These are phyloP conservation scores for Poecilus cupreus DNA, from an alignment of 2,888 invertebrate species.

Conservation along the genomic window DNA sequence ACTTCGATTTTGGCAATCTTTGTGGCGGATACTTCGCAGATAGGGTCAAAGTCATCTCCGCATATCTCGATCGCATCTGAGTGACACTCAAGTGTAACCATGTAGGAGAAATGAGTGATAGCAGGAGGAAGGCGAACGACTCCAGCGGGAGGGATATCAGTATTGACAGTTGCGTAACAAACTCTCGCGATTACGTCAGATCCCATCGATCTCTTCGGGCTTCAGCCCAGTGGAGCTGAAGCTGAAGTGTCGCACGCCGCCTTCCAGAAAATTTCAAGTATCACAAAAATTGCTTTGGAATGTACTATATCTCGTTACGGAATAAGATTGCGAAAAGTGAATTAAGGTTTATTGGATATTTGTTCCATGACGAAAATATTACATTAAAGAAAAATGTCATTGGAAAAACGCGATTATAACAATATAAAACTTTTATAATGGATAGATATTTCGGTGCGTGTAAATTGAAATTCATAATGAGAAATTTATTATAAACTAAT, in stretches of 20 bases:
- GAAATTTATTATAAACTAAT: slow-evolving; percentile 2
- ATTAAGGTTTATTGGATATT: slow-evolving; percentile 37
- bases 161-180: slow-evolving; percentile 49
- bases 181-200: slow-evolving; percentile 45
- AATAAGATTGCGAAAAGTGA: slow-evolving; percentile 13
- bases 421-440: too few species aligned
- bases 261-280: background rate
- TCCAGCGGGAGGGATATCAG: slow-evolving; percentile 31
- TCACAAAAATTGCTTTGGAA: background rate
- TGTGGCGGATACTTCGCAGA: too few species aligned
- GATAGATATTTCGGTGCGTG: background rate
- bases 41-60: too few species aligned
- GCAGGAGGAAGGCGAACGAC: background rate
- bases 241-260: background rate
- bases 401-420: background rate
- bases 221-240: background rate
- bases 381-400: too few species aligned
- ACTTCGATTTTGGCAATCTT: too few species aligned
- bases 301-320: slow-evolving; percentile 26
- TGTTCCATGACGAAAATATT: slow-evolving; percentile 6
- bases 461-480: background rate
- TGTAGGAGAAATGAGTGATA: slow-evolving; percentile 24
- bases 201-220: background rate
- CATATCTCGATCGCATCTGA: background rate
- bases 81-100: slow-evolving; percentile 7